Base-by-base conservation (phyloP, 1,140 invertebrate species). In the Mactra quadrangularis region DNA sequence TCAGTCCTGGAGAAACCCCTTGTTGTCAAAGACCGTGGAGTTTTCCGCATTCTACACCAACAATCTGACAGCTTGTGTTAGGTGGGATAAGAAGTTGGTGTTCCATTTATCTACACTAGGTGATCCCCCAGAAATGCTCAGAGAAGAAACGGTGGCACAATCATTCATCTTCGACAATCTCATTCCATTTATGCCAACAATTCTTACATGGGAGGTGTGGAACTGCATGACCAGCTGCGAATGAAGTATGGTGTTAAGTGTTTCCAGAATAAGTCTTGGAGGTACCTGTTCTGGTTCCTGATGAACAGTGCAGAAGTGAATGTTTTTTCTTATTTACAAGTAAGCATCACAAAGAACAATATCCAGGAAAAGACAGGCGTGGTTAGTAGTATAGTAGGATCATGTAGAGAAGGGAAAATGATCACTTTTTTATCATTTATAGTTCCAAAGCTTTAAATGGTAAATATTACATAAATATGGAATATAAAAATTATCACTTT, bases 81-180 rank as follows among this genome's bases (percentile, higher is more conserved):
- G 70, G 81, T 33, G 74, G 45, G 81, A 76, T 45, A 83, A 83
- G 64, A 75, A 68, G 31, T 71, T 47, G 22, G 81, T 83, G n/a
- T 41, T 38, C 15, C 64, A 64, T 50, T 31, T 76, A 27, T 62
- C 55, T 3, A 82, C 60, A n/a, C 47, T 82, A 0, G 52, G 57
- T 60, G 50, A 74, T 53, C 57, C 78, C 3, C 15, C 1, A 22
- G 22, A 15, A 27, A 53, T 29, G 15, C 59, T n/a, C 25, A 47
- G 68, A 29, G 41, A 47, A 47, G 13, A 53, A 22, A 47, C 47
- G n/a, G 0, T 35, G 19, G n/a, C 50, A 9, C 6, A 38, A 41
- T 41, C 6, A 22, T 57, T 17, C 31, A 33, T n/a, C 19, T 82
- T 2, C 38, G 53, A 0, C 71, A 57, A 47, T 59, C 70, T 0